A percentile compares a stretch with the other conserved stretches of the same genome.
Conservation (phyloP, 2,113 vertebrate species). For the Entosphenus tridentatus region DNA sequence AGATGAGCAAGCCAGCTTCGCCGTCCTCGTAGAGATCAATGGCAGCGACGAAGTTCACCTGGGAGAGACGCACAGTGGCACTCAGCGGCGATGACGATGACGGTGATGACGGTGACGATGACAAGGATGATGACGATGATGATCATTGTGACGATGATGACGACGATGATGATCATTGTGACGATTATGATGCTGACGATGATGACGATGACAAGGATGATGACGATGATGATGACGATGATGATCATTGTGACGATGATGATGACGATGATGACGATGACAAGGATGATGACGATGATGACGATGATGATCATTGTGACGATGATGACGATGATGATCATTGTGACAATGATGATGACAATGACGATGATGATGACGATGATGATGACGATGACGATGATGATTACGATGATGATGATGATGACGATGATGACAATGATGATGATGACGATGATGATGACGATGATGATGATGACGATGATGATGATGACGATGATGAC, state of each 20-base stretch:
- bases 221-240: background rate
- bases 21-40: constrained; percentile 98
- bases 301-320: background rate
- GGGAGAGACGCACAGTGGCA: constrained; percentile 16
- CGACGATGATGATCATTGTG: background rate
- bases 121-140: background rate
- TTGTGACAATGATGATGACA: background rate
- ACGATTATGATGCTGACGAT: background rate
- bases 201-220: background rate
- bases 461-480: background rate
- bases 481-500: background rate
- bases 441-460: background rate
- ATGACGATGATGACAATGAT: background rate
- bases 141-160: background rate
- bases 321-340: background rate
- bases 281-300: background rate
- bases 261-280: background rate
- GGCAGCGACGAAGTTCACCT: constrained; percentile 93
- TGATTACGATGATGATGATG: background rate
- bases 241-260: background rate
- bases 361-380: background rate
- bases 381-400: background rate
- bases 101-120: background rate
- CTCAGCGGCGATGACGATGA: background rate
- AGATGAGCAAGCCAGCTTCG: constrained; percentile 75